These are phyloP conservation scores for Ancistrus triradiatus DNA, from an alignment of 2,113 vertebrate genomes.

Conservation along the genomic window DNA sequence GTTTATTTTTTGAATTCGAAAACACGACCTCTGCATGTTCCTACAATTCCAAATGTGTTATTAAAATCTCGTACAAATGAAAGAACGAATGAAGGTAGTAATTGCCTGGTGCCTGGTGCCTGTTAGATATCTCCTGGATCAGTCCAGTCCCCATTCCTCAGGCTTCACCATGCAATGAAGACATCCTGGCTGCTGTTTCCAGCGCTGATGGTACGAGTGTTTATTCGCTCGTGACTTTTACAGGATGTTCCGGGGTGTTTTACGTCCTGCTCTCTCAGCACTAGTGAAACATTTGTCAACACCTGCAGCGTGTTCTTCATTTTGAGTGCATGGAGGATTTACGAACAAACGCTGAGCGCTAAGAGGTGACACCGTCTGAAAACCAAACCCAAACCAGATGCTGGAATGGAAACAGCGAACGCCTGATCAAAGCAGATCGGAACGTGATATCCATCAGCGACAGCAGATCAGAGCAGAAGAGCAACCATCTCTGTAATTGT, in stretches of 20 bases:
- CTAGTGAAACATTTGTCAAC: conserved; percentile 14
- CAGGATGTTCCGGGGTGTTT: not conserved
- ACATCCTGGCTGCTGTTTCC: too few species aligned
- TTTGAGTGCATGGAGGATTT: conserved; percentile 23
- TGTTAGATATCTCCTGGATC: too few species aligned
- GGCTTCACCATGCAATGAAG: too few species aligned
- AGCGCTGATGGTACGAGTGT: too few species aligned
- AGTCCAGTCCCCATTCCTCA: too few species aligned
- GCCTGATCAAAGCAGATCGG: not conserved
- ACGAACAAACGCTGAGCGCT: conserved; percentile 6
- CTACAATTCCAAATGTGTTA: too few species aligned
- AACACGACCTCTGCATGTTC: too few species aligned
- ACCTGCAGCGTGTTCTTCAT: conserved; percentile 26
- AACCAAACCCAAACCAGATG: conserved; percentile 46
- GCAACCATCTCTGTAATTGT: conserved; percentile 33
- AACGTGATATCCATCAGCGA: conserved; percentile 17
- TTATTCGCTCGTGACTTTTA: too few species aligned
- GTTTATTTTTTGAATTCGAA: too few species aligned
- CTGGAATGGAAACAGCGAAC: conserved; percentile 7
- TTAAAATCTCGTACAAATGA: too few species aligned
- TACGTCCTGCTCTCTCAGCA: conserved; percentile 10
- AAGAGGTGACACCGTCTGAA: conserved; percentile 1
- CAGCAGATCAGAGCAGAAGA: conserved; percentile 24
- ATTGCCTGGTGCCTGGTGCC: too few species aligned
- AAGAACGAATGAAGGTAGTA: too few species aligned